Base-by-base conservation (phyloP, 2,797 vertebrate genomes). In the Poeciliopsis presidionis region DNA sequence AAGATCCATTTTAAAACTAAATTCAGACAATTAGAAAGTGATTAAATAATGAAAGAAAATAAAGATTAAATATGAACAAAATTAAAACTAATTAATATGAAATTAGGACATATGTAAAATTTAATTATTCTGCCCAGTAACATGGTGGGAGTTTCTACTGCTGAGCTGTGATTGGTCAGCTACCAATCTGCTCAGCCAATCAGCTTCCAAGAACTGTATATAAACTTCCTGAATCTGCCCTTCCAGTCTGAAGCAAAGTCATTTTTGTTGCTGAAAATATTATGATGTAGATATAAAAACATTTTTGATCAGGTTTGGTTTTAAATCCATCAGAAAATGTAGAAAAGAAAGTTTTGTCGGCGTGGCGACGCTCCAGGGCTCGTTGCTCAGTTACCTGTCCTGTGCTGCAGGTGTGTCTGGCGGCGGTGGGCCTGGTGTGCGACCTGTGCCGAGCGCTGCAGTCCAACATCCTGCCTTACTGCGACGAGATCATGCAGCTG, bases 401-500 rank as follows among this genome's bases (percentile, higher is more conserved):
- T 75, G 45, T 63, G 53, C 43, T 78, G 7, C 94, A 99, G 98
- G 98, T 99, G 76, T 99, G 98, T 92, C 96, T 99, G 93, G 97
- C 98, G 0, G 96, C 98, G 0, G 98, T 99, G 89, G 98, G 98
- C 33, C 95, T 99, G 92, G 98, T 99, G 79, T 98, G 98, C 43
- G 98, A 99, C 90, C 92, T 99, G 33, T 99, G 98, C 89, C 92
- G 98, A 78, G 98, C 97, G 43, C 95, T 99, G 75, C 97, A 97
- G 89, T 94, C 97, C 91, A 99, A 98, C 94, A 98, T 99, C 90
- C 91, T 99, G 92, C 97, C 97, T 86, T 98, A 97, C 93, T 99
- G 98, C 71, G 98, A 99, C 0, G 98, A 99, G 93, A 97, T 99
- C 91, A 99, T 99, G 98, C 97, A 99, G 92, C 96, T 99, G 82